Conservation (phyloP, 2,888 invertebrate genomes). For the Gymnosoma rotundatum region DNA sequence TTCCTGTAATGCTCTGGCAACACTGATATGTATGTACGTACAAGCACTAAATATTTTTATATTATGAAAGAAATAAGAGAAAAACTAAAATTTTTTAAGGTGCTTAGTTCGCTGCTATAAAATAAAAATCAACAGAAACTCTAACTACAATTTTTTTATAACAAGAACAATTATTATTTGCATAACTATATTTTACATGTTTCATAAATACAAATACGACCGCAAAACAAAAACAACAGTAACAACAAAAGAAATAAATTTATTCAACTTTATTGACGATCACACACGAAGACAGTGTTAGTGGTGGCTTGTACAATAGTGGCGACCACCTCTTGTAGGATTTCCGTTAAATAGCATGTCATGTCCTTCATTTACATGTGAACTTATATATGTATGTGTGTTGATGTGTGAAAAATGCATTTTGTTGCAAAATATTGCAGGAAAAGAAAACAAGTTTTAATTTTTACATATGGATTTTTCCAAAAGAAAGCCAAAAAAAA, state of each 20-base stretch:
- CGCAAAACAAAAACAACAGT: constrained; percentile 14
- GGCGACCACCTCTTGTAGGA: constrained; percentile 73
- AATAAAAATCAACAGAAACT: background rate
- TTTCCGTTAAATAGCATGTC: constrained; percentile 77
- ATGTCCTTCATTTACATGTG: constrained; percentile 78
- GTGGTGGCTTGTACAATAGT: constrained; percentile 26
- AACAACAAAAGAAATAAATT: constrained; percentile 32
- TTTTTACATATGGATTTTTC: constrained; percentile 7
- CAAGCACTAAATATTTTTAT: too few species aligned
- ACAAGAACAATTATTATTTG: constrained; percentile 41
- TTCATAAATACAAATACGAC: background rate
- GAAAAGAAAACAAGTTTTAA: constrained; percentile 12
- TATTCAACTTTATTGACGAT: constrained; percentile 63
- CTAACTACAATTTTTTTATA: constrained; percentile 1
- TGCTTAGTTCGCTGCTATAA: too few species aligned
- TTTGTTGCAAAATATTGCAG: constrained; percentile 61
- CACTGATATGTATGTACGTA: too few species aligned
- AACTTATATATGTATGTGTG: background rate
- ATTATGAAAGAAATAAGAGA: too few species aligned
- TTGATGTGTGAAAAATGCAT: background rate
- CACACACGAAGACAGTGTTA: constrained; percentile 47
- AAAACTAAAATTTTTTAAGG: background rate
- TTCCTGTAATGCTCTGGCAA: too few species aligned
- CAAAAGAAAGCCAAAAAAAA: too few species aligned
- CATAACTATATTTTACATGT: constrained; percentile 40